These are phyloP conservation scores for Drosophila nr. medialis DNA, from an alignment of 2,888 invertebrate species.

Conservation along the genomic window DNA sequence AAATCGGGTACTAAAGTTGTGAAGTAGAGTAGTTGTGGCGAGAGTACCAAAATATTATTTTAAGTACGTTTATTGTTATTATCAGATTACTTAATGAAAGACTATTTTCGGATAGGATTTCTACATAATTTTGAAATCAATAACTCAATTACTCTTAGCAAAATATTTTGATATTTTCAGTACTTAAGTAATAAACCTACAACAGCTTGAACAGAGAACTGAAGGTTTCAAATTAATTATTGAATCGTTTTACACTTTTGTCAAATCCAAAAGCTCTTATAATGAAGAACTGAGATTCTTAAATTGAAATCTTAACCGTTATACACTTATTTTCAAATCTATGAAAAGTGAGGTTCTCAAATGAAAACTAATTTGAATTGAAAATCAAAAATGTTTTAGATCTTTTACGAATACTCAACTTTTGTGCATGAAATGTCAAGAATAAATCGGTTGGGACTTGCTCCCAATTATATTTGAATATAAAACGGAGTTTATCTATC, in stretches of 20 bases:
- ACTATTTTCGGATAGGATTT: neutral
- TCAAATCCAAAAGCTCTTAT: neutral
- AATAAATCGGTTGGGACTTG: neutral
- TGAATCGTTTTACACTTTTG: neutral
- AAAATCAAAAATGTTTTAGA: neutral
- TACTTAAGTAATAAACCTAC: neutral
- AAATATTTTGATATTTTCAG: neutral
- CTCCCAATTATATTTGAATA: neutral
- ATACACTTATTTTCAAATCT: fast-evolving
- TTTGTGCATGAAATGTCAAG: neutral
- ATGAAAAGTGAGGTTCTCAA: no score
- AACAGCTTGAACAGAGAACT: neutral
- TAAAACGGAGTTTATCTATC: neutral
- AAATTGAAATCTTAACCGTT: neutral
- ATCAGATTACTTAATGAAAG: neutral
- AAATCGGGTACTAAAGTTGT: neutral
- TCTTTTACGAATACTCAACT: neutral
- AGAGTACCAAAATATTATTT: neutral
- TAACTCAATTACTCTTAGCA: neutral
- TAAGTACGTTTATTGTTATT: neutral
- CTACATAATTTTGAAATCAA: neutral
- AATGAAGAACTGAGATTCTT: neutral
- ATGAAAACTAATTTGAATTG: no score
- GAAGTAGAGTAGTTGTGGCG: no score
- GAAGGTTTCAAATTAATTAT: neutral